phyloP scores from a whole-genome alignment of 2,797 vertebrate species.

The Anomalospiza imberbis region DNA sequence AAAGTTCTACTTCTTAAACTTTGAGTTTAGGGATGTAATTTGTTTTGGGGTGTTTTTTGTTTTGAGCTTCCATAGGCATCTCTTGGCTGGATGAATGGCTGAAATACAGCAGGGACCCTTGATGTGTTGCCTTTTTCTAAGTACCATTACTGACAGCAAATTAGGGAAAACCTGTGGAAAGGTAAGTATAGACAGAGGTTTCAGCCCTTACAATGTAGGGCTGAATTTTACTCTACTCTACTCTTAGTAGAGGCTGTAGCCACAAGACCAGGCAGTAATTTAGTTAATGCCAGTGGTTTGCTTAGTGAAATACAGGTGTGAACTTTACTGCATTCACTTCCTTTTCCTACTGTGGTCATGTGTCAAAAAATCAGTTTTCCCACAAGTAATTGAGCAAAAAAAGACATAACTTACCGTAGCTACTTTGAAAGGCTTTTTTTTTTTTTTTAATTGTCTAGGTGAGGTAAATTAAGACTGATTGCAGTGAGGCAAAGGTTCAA shows the following conservation, averaged over 20 bases:
- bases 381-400: not conserved
- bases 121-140: not conserved
- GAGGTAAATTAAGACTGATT: not conserved
- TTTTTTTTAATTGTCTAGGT: not conserved
- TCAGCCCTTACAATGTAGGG: not conserved
- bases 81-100: not conserved
- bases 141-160: not conserved
- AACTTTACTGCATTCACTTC: not conserved
- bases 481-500: not conserved
- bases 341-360: not conserved
- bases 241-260: not conserved
- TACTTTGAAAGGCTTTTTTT: not conserved
- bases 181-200: not conserved
- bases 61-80: not conserved
- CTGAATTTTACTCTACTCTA: not conserved
- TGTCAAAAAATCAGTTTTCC: not conserved
- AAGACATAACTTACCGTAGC: not conserved
- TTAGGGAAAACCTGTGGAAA: not conserved
- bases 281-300: not conserved
- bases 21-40: not conserved
- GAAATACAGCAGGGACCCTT: not conserved
- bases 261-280: not conserved
- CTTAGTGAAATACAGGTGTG: not conserved
- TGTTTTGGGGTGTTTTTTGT: not conserved
- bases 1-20: constrained; percentile 14